Evolutionary conservation across 1,140 invertebrate genomes (phyloP), one percentile per base, ranked within the genome.

Genomic region (Drosophila sproati): DNA sequence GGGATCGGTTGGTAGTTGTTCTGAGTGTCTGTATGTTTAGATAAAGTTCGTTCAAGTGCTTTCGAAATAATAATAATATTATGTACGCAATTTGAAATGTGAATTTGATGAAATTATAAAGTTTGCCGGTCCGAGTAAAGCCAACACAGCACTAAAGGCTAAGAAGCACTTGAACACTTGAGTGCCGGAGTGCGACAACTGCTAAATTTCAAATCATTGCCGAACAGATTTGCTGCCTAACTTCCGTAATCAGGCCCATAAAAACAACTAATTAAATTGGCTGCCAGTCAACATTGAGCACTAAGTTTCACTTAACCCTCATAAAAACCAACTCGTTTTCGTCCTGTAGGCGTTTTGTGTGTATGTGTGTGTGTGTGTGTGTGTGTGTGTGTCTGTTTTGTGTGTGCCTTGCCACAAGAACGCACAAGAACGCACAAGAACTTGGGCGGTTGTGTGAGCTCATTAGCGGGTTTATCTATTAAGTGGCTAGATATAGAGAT

Each of bases 21-120:
- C 56, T 55, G 73, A 76, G 59, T 67, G 67, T 62, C 78, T 86
- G 73, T 80, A 82, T 87, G 83, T 88, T 87, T 87, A 87, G 83
- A 82, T 87, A 83, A 87, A 87, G 61, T 87, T 87, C 37, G 56
- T 56, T 79, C 64, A 82, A 87, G 83, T 88, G 82, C 82, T 88
- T 87, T 87, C 83, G 82, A 80, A 87, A 87, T 87, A 87, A 87
- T 87, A 87, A 87, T 88, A 80, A 87, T 88, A 88, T 87, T 82
- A 87, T 73, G 82, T 80, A 87, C 82, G 77, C 83, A 87, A 88
- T 88, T 88, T 88, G 32, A 85, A 80, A 77, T 87, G 72, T 88
- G 80, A 87, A 74, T 88, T 83, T 87, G 80, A 87, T 87, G 80
- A 83, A 87, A 87, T 87, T 87, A 87, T 63, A 87, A 87, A 87